A percentile compares a stretch with the other conserved stretches of the same genome.
These are phyloP conservation scores for Margaritifera margaritifera DNA, from an alignment of 2,888 invertebrate species.

Conservation along the genomic window DNA sequence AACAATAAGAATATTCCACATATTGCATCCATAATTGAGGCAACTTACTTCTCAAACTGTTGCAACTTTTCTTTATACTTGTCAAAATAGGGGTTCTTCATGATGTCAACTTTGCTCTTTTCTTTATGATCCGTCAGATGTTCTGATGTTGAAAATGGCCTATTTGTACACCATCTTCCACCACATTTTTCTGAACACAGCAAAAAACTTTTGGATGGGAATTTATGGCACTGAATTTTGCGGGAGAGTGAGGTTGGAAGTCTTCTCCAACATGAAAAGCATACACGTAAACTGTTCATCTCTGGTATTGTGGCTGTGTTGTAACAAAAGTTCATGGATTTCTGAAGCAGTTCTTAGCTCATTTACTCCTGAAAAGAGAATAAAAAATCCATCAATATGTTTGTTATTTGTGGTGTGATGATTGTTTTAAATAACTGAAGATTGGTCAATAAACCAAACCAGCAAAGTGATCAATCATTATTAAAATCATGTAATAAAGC, in stretches of 20 bases:
- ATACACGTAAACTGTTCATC: slow-evolving; percentile 32
- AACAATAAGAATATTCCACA: no score
- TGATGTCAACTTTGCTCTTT: slow-evolving; percentile 29
- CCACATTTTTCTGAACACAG: slow-evolving; percentile 39
- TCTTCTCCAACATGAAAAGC: slow-evolving; percentile 43
- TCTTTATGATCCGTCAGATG: slow-evolving; percentile 1
- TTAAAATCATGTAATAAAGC: no score
- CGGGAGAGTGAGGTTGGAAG: slow-evolving; percentile 28
- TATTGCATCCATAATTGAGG: not conserved
- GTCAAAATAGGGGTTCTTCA: slow-evolving; percentile 64
- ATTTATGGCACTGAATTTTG: slow-evolving; percentile 17
- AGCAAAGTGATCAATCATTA: no score
- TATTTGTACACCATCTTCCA: slow-evolving; percentile 17
- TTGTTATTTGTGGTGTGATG: no score
- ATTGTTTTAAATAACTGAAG: no score
- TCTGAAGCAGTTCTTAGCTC: not conserved
- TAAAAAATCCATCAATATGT: no score
- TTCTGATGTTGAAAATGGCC: not conserved
- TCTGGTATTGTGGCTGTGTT: slow-evolving; percentile 38
- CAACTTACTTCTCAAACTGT: slow-evolving; percentile 42
- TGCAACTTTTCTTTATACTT: slow-evolving; percentile 65
- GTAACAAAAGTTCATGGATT: slow-evolving; percentile 33
- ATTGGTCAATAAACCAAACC: no score
- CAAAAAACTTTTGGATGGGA: slow-evolving; percentile 18
- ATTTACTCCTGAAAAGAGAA: no score